These are phyloP conservation scores for Clytia hemisphaerica DNA, from an alignment of 30 jellyfish, hydroid and myxozoan genomes.

Conservation along the genomic window DNA sequence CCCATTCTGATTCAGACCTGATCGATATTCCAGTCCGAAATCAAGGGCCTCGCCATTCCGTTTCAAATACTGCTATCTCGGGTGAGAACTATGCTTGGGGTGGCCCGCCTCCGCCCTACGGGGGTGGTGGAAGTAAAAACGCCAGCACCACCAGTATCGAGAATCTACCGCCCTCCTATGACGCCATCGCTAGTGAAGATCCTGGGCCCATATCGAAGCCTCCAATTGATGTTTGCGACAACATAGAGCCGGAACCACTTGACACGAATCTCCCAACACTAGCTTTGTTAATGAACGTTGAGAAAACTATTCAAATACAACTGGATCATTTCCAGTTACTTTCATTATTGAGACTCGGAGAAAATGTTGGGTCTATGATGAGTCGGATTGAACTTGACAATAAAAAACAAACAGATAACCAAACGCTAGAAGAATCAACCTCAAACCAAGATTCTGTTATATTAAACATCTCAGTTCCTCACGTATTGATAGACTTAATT, in stretches of 20 bases:
- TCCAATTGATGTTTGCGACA: background rate
- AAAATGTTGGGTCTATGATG: conserved; percentile 50
- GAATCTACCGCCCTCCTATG: conserved; percentile 43
- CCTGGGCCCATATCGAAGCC: conserved; percentile 17
- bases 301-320: conserved; percentile 60
- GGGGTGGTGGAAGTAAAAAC: background rate
- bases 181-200: background rate
- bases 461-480: conserved; percentile 48
- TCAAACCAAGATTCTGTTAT: conserved; percentile 11
- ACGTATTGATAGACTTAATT: conserved; percentile 55
- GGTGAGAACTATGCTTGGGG: background rate
- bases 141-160: conserved; percentile 1
- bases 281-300: conserved; percentile 45
- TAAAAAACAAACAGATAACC: conserved; percentile 10
- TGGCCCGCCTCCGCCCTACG: conserved; percentile 50
- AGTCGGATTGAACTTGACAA: conserved; percentile 49
- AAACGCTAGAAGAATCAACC: too few relatives aligned
- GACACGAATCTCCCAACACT: conserved; percentile 39
- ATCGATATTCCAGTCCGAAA: too few relatives aligned
- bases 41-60: too few relatives aligned
- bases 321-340: conserved; percentile 87
- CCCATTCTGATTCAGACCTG: too few relatives aligned
- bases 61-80: too few relatives aligned
- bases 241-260: too few relatives aligned
- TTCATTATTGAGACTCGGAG: conserved; percentile 74